Evolutionary conservation across 2,888 invertebrate genomes (phyloP), one percentile per base, ranked within the genome.

Genomic region (Sclerodermus sp.): DNA sequence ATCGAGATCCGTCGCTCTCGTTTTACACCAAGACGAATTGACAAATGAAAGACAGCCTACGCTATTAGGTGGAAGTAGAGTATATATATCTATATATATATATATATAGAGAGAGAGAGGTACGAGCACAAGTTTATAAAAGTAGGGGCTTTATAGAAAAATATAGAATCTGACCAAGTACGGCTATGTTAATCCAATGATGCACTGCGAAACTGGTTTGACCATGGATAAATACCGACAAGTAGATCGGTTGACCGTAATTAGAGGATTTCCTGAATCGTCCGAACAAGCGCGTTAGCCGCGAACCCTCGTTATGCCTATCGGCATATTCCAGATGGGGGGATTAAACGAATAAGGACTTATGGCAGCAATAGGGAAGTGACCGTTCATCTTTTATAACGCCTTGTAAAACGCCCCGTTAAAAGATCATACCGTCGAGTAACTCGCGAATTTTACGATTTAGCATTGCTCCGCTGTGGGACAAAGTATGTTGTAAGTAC

Each of bases 321-420:
- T 60, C 55, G 44, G n/a, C n/a, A n/a, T n/a, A n/a, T n/a, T n/a
- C n/a, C n/a, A n/a, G n/a, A n/a, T 37, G 32, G 16, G 14, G 42
- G 5, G 41, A 64, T 55, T 51, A 64, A 60, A 55, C 55, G 57
- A 56, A 58, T 47, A 55, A 64, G 55, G 47, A 55, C 50, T 54
- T 51, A 37, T 15, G 43, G 44, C 45, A 51, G 64, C 63, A 63
- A 67, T 63, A 63, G 62, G 64, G 67, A 70, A 68, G 62, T 56
- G 50, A 45, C 47, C 44, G 49, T 23, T 47, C 47, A 49, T 57
- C 61, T 68, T 64, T 69, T 68, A 69, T 64, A 66, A 67, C 58
- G 57, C 49, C 53, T 49, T 49, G 60, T 64, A 63, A 65, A 70
- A 59, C 56, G 56, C 58, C 47, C 57, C 58, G 55, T 57, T 64